These are phyloP conservation scores for Brachionus rubens DNA, from an alignment of 1,140 invertebrate genomes.

Conservation along the genomic window DNA sequence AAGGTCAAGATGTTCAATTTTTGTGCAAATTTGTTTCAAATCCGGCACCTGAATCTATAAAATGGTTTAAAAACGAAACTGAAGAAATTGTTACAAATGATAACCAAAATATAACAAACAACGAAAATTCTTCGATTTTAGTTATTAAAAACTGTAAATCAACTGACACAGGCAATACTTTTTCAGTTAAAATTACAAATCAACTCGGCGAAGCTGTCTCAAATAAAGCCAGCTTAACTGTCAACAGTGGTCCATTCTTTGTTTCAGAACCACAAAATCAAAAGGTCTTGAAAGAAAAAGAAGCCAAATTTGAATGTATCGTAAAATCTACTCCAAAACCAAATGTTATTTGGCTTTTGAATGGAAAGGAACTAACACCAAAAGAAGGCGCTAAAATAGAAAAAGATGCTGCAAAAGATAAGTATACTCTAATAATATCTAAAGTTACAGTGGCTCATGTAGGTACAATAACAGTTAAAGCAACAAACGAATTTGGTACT, in stretches of 20 bases:
- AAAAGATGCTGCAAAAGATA: constrained; percentile 12
- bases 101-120: neutral
- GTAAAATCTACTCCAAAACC: constrained; percentile 69
- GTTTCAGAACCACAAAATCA: neutral
- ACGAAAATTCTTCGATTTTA: neutral
- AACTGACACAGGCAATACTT: neutral
- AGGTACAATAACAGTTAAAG: constrained; percentile 11
- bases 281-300: constrained; percentile 11
- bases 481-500: constrained; percentile 5
- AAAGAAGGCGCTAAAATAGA: constrained; percentile 42
- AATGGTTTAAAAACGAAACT: constrained; percentile 9
- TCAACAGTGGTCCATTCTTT: neutral
- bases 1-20: constrained; percentile 15
- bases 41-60: neutral
- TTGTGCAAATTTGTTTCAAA: constrained; percentile 17
- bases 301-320: constrained; percentile 33
- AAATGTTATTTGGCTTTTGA: constrained; percentile 73
- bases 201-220: neutral
- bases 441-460: neutral
- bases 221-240: constrained; percentile 4
- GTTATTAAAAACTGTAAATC: neutral
- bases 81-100: constrained; percentile 20
- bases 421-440: neutral
- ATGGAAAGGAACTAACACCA: constrained; percentile 18
- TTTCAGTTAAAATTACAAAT: constrained; percentile 9